Conservation (phyloP, 1,140 invertebrate species). For the Drosophila navojoa region DNA sequence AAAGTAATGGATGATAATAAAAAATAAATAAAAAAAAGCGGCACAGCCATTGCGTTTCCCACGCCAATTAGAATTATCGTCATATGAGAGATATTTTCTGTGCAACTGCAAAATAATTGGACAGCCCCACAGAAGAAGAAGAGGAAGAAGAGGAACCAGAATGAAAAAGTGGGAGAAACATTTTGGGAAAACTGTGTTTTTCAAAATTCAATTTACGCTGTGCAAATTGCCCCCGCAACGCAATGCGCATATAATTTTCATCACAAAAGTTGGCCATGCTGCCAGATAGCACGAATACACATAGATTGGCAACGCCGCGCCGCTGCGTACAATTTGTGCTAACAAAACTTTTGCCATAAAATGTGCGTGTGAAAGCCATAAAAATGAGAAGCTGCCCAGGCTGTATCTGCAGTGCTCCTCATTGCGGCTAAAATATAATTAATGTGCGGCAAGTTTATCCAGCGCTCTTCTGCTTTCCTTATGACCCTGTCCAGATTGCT, state of each 20-base stretch:
- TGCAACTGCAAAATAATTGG: slow-evolving; percentile 51
- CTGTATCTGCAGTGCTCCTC: slow-evolving; percentile 20
- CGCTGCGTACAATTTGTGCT: slow-evolving; percentile 62
- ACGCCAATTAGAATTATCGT: slow-evolving; percentile 73
- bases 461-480: not conserved
- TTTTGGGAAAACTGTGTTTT: slow-evolving; percentile 22
- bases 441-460: slow-evolving; percentile 68
- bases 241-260: slow-evolving; percentile 31
- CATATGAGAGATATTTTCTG: slow-evolving; percentile 41
- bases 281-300: slow-evolving; percentile 28
- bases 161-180: slow-evolving; percentile 2
- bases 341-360: slow-evolving; percentile 72
- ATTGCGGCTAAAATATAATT: slow-evolving; percentile 71
- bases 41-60: slow-evolving; percentile 56
- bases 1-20: not conserved
- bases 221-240: slow-evolving; percentile 49
- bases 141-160: slow-evolving; percentile 2
- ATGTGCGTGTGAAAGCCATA: slow-evolving; percentile 59
- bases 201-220: slow-evolving; percentile 69
- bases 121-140: slow-evolving; percentile 10
- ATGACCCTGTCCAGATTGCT: slow-evolving; percentile 19
- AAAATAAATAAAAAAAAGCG: slow-evolving; percentile 14
- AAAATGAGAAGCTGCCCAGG: slow-evolving; percentile 38
- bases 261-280: slow-evolving; percentile 44
- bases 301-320: slow-evolving; percentile 37